Evolutionary conservation across 2,113 vertebrate species (phyloP).

Genomic region (Equus quagga): DNA sequence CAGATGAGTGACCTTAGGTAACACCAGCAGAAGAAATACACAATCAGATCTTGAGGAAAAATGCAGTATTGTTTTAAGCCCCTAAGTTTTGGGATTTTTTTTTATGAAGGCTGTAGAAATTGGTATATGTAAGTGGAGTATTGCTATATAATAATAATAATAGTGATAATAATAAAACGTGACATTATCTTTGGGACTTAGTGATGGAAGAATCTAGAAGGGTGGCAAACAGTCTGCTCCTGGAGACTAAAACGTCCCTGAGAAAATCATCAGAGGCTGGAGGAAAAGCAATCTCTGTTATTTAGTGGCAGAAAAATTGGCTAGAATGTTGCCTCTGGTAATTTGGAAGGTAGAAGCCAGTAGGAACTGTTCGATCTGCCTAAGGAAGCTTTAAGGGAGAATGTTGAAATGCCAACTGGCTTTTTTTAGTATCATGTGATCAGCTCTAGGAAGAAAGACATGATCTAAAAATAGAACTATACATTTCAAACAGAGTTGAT

Average conservation of each 20-base stretch:
- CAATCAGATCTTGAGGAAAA: not conserved
- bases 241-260: not conserved
- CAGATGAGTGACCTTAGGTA: not conserved
- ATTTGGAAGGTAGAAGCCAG: constrained; percentile 14
- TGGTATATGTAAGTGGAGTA: not conserved
- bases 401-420: not conserved
- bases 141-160: not conserved
- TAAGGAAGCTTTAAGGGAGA: not conserved
- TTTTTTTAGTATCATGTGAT: not conserved
- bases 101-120: not conserved
- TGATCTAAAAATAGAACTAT: not conserved
- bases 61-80: not conserved
- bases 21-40: not conserved
- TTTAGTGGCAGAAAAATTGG: not conserved
- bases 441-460: not conserved
- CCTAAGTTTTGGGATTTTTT: not conserved
- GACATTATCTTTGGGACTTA: not conserved
- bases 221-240: not conserved
- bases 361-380: not conserved
- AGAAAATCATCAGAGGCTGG: not conserved
- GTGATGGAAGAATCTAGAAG: not conserved
- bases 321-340: not conserved
- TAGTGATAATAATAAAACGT: not conserved
- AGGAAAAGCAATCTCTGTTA: not conserved
- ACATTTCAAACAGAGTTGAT: not conserved